Conservation (phyloP, 2,888 invertebrate genomes). For the Leptodirus hochenwartii region DNA sequence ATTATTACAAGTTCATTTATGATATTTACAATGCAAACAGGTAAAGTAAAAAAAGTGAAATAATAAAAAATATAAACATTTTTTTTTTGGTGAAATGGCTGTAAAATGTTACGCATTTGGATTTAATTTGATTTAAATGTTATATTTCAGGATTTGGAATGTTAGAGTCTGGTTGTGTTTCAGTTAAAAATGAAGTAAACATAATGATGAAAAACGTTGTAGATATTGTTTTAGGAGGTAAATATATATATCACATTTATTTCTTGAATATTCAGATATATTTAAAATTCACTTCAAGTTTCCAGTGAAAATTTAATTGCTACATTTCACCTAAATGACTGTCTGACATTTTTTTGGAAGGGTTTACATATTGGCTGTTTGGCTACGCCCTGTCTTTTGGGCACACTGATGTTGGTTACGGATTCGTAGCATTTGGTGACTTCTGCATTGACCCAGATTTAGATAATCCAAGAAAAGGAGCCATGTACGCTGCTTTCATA, state of each 20-base stretch:
- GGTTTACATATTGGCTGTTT: constrained; percentile 86
- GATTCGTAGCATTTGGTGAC: constrained; percentile 69
- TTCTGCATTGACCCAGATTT: constrained; percentile 62
- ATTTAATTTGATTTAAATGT: too few relatives aligned
- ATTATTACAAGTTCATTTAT: constrained; percentile 77
- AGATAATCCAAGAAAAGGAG: constrained; percentile 62
- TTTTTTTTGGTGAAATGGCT: neutral
- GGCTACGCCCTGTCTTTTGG: constrained; percentile 89
- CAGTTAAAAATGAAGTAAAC: constrained; percentile 85
- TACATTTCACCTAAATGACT: constrained; percentile 2
- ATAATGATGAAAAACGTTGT: constrained; percentile 96
- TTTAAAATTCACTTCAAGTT: neutral
- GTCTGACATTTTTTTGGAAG: constrained; percentile 23
- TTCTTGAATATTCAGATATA: neutral
- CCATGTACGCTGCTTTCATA: constrained; percentile 70
- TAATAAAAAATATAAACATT: neutral
- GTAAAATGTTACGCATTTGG: neutral
- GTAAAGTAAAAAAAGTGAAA: constrained; percentile 32
- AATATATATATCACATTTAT: constrained; percentile 7
- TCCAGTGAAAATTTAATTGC: neutral
- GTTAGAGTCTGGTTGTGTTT: constrained; percentile 84
- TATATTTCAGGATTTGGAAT: constrained; percentile 65
- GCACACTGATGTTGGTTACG: constrained; percentile 47
- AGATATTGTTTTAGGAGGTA: constrained; percentile 79
- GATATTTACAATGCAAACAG: constrained; percentile 88